Evolutionary conservation across 2,797 vertebrate species (phyloP).

Genomic region (Acomys russatus): DNA sequence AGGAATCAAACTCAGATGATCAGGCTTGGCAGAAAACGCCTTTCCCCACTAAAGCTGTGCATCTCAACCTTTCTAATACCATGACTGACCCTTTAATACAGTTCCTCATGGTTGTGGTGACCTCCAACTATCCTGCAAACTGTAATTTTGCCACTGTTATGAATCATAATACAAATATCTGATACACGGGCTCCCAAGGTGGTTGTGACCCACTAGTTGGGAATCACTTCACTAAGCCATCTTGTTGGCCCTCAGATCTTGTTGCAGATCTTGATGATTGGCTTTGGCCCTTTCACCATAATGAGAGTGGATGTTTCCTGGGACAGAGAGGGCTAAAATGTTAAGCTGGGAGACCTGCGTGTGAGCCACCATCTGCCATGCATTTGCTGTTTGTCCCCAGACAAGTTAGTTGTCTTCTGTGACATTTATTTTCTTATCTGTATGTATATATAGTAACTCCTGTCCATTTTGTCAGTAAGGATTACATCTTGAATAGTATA

Average conservation of each 20-base stretch:
- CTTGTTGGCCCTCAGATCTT: not conserved
- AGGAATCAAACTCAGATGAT: not conserved
- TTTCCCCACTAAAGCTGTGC: no score
- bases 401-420: not conserved
- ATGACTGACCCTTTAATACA: not conserved
- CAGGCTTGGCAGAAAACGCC: not conserved
- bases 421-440: not conserved
- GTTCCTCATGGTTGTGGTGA: not conserved
- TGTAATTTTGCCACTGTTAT: not conserved
- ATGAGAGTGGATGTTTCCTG: no score
- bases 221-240: not conserved
- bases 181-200: not conserved
- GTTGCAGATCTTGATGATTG: not conserved
- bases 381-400: not conserved
- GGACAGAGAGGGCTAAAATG: not conserved
- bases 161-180: not conserved
- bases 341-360: not conserved
- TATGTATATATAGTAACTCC: not conserved
- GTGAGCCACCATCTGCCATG: not conserved
- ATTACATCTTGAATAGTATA: not conserved
- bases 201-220: not conserved
- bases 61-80: not conserved
- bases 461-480: not conserved
- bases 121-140: not conserved
- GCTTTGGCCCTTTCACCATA: not conserved